These are phyloP conservation scores for Platichthys stellatus DNA, from an alignment of 2,113 vertebrate genomes.

Conservation along the genomic window DNA sequence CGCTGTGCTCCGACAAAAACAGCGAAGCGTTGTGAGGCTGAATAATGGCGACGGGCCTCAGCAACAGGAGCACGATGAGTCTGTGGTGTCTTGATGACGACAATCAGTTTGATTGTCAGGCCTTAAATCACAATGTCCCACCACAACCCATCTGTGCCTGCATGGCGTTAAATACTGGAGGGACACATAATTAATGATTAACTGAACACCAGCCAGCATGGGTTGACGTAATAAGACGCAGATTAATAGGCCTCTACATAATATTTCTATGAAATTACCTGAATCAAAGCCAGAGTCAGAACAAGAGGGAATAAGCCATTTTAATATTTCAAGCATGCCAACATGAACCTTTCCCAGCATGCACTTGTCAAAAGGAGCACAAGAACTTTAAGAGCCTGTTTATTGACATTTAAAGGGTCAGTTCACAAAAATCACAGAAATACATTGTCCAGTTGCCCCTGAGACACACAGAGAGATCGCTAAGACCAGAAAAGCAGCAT, in stretches of 20 bases:
- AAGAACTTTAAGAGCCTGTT: no score
- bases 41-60: constrained; percentile 33
- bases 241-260: not conserved
- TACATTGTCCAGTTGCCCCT: no score
- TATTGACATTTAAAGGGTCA: no score
- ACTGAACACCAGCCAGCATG: not conserved
- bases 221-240: not conserved
- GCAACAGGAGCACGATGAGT: constrained; percentile 18
- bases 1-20: constrained; percentile 36
- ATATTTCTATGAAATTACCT: not conserved
- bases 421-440: no score
- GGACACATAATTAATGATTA: constrained; percentile 1
- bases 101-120: constrained; percentile 49
- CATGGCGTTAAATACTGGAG: constrained; percentile 6
- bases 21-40: constrained; percentile 39
- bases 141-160: constrained; percentile 13
- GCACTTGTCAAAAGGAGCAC: no score
- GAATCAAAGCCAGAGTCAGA: no score
- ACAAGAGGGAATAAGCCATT: no score
- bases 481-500: no score
- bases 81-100: constrained; percentile 34
- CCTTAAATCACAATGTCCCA: constrained; percentile 30
- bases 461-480: no score
- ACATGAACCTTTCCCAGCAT: no score
- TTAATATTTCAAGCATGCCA: no score